Conservation (phyloP, 2,113 vertebrate species). For the Melanerpes formicivorus region DNA sequence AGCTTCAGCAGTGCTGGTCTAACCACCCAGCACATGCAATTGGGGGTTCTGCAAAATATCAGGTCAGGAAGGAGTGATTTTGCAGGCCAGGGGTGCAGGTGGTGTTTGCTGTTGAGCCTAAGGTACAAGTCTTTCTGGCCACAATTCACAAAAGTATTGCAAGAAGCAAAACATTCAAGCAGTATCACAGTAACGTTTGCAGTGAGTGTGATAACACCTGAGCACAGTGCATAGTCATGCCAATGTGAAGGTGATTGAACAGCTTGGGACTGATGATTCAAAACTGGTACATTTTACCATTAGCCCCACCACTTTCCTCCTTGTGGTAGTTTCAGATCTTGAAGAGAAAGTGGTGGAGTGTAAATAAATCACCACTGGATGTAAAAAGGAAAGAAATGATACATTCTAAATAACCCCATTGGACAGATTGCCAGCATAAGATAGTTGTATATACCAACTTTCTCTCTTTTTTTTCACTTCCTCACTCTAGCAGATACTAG, state of each 20-base stretch:
- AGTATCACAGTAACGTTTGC: background rate
- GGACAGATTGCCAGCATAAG: no score
- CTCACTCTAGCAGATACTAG: no score
- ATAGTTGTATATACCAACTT: no score
- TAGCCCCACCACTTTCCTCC: background rate
- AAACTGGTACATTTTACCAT: background rate
- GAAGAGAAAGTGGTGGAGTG: no score
- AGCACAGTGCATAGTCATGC: background rate
- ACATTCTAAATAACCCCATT: no score
- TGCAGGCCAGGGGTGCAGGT: background rate
- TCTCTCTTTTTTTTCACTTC: no score
- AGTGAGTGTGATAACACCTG: background rate
- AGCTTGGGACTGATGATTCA: background rate
- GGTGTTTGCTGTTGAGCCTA: background rate
- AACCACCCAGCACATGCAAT: background rate
- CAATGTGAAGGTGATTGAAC: background rate
- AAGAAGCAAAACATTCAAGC: background rate
- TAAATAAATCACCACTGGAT: no score
- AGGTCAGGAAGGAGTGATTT: fast-evolving
- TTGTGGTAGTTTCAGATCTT: no score
- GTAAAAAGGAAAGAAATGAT: no score
- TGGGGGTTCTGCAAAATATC: background rate
- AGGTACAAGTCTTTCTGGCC: background rate
- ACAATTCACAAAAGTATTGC: background rate
- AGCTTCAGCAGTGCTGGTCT: background rate